Evolutionary conservation across 1,140 invertebrate species (phyloP).

Genomic region (Neodiprion virginianus): DNA sequence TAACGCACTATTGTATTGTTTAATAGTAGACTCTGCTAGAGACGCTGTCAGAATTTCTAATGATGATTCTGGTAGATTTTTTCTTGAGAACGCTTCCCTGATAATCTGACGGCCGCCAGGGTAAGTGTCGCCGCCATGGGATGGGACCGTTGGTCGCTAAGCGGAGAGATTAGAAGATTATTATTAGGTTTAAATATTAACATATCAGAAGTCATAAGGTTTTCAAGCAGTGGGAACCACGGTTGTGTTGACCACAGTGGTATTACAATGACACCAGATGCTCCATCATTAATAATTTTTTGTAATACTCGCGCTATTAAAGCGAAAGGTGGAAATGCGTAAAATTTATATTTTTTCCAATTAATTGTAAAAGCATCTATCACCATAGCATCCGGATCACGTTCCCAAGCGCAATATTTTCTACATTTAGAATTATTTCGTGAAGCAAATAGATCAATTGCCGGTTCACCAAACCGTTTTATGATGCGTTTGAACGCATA

Average conservation of each 20-base stretch:
- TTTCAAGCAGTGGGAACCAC: constrained; percentile 23
- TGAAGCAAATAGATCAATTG: constrained; percentile 20
- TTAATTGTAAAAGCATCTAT: constrained; percentile 29
- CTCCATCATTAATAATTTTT: constrained; percentile 28
- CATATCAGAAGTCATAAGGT: constrained; percentile 1
- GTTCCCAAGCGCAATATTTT: constrained; percentile 21
- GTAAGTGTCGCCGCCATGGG: constrained; percentile 21
- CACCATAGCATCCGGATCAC: constrained; percentile 11
- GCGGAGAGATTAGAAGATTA: background rate
- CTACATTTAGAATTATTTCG: constrained; percentile 18
- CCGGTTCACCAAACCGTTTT: constrained; percentile 7
- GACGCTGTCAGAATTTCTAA: constrained; percentile 38
- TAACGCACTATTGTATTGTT: constrained; percentile 39
- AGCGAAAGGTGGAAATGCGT: constrained; percentile 29
- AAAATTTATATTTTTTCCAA: constrained; percentile 6
- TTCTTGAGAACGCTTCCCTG: constrained; percentile 23
- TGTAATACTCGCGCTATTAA: constrained; percentile 9
- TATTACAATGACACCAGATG: constrained; percentile 24
- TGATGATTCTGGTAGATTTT: constrained; percentile 8
- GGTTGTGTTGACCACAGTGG: constrained; percentile 27
- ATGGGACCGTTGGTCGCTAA: background rate
- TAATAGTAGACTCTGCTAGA: constrained; percentile 36
- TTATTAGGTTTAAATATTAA: constrained; percentile 12
- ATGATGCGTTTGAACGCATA: constrained; percentile 9
- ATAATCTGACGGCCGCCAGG: constrained; percentile 36